Evolutionary conservation across 64 coral and sea anemone species (phyloP).

Genomic region (Montipora efflorescens): DNA sequence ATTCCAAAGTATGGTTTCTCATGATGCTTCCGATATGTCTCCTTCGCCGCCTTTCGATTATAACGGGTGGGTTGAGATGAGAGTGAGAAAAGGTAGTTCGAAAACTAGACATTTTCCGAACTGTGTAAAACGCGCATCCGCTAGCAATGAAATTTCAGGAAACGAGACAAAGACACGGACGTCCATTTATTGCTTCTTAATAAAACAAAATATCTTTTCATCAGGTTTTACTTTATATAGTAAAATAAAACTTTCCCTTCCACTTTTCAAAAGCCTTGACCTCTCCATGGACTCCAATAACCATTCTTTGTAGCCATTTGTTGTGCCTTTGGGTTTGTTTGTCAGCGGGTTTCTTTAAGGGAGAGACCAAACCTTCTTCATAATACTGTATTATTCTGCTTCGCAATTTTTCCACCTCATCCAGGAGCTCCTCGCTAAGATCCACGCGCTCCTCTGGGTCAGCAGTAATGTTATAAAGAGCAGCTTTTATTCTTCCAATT

Average conservation of each 20-base stretch:
- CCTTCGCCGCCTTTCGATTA: no score
- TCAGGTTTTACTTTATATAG: neutral
- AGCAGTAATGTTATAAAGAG: slow-evolving; percentile 11
- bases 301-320: neutral
- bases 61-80: no score
- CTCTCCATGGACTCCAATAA: slow-evolving; percentile 18
- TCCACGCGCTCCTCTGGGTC: neutral
- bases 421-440: neutral
- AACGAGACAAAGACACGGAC: no score
- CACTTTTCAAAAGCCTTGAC: neutral
- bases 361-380: neutral
- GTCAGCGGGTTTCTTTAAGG: slow-evolving; percentile 7
- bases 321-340: neutral
- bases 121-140: no score
- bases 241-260: neutral
- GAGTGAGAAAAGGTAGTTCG: no score
- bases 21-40: no score
- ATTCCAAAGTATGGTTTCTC: no score
- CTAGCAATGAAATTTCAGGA: no score
- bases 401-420: slow-evolving; percentile 3
- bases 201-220: neutral
- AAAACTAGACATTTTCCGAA: no score
- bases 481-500: neutral
- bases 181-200: no score
- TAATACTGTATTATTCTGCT: neutral